phyloP scores from a whole-genome alignment of 2,888 invertebrate species.

The Acholoe squamosa region DNA sequence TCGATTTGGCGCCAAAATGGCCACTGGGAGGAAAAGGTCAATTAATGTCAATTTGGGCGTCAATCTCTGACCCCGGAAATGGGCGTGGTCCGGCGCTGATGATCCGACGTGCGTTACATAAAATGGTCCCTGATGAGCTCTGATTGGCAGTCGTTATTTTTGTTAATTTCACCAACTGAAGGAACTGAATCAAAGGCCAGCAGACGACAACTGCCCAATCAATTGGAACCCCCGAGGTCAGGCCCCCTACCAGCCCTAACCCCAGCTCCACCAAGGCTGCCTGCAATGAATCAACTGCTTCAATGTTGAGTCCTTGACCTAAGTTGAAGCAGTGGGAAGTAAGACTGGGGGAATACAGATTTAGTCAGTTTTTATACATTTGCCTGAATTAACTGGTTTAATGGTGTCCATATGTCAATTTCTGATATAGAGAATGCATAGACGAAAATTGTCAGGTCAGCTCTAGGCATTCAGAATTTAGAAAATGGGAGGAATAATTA shows the following conservation, averaged over 20 bases:
- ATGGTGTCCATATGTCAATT: no score
- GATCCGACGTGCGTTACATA: conserved; percentile 50
- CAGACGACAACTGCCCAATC: not conserved
- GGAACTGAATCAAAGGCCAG: conserved; percentile 25
- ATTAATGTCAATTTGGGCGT: conserved; percentile 53
- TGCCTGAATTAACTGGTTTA: no score
- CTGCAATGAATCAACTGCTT: not conserved
- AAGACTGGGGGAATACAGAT: no score
- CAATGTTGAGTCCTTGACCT: not conserved
- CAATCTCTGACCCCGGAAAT: conserved; percentile 28
- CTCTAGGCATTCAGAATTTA: no score
- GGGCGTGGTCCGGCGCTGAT: conserved; percentile 24
- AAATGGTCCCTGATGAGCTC: conserved; percentile 30
- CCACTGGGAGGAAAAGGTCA: conserved; percentile 48
- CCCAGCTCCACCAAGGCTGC: not conserved
- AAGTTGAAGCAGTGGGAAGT: no score
- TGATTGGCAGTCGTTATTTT: conserved; percentile 50
- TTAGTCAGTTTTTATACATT: no score
- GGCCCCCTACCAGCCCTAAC: not conserved
- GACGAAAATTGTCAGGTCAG: no score
- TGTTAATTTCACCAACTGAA: conserved; percentile 37
- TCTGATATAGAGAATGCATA: no score
- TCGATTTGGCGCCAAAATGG: conserved; percentile 50
- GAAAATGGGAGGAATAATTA: no score
- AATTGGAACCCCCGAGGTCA: not conserved